A percentile compares a stretch with the other conserved stretches of the same genome.
Evolutionary conservation across 2,888 invertebrate species (phyloP).

Genomic region (Abrostola triplasia): DNA sequence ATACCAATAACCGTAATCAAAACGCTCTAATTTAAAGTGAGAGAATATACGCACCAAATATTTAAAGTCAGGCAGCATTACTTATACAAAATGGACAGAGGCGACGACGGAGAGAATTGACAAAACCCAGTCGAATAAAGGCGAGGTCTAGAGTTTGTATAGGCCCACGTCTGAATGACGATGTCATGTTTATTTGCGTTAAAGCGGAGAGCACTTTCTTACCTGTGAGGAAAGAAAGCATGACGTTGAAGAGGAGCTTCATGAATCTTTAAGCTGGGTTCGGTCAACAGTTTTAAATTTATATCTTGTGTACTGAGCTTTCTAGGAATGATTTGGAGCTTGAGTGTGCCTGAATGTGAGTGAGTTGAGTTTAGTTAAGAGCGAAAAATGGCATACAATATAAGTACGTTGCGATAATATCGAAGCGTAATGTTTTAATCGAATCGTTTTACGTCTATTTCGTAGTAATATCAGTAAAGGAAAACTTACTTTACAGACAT

Average conservation of each 20-base stretch:
- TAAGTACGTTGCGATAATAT: too few species aligned
- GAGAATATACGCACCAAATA: conserved; percentile 27
- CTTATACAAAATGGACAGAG: conserved; percentile 70
- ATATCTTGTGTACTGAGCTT: conserved; percentile 50
- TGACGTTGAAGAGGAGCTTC: conserved; percentile 74
- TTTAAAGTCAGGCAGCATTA: conserved; percentile 76
- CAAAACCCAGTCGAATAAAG: conserved; percentile 81
- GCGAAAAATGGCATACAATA: too few species aligned
- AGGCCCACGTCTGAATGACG: conserved; percentile 77
- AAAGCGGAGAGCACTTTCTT: conserved; percentile 76
- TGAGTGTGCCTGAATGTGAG: conserved; percentile 25
- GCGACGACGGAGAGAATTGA: conserved; percentile 70
- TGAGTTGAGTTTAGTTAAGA: neutral
- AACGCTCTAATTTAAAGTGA: too few species aligned
- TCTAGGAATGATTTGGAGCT: conserved; percentile 35
- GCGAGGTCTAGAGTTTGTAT: conserved; percentile 70
- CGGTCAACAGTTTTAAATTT: conserved; percentile 72
- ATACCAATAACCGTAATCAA: too few species aligned
- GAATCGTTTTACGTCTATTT: too few species aligned
- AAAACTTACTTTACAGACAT: too few species aligned
- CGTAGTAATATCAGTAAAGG: too few species aligned
- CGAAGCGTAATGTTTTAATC: too few species aligned
- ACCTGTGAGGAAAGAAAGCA: conserved; percentile 72
- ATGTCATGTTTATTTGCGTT: conserved; percentile 85
- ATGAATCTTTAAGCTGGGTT: conserved; percentile 76